These are phyloP conservation scores for Tinea semifulvella DNA, from an alignment of 2,888 invertebrate genomes.

Conservation along the genomic window DNA sequence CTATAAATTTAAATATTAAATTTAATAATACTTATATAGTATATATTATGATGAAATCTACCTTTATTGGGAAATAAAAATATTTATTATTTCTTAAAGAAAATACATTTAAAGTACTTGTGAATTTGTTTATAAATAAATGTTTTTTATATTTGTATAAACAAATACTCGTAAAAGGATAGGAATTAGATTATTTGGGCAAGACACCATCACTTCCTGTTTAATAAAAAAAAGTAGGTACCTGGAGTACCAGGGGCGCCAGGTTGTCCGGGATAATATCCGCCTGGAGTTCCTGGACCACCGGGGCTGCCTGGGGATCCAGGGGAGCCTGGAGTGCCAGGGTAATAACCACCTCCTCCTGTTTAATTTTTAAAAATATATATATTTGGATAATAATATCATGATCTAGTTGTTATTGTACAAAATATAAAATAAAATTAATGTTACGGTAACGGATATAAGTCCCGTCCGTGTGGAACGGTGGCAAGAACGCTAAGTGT, in stretches of 20 bases:
- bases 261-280: conserved; percentile 22
- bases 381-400: too few species aligned
- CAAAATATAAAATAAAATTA: too few species aligned
- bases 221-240: conserved; percentile 16
- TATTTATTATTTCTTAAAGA: too few species aligned
- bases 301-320: conserved; percentile 21
- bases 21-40: neutral
- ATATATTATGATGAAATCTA: neutral
- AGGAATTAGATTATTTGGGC: neutral
- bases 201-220: too few species aligned
- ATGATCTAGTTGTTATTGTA: too few species aligned
- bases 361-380: too few species aligned
- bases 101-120: neutral
- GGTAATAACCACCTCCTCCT: conserved; percentile 23
- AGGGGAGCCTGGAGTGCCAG: conserved; percentile 26
- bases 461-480: too few species aligned
- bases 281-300: conserved; percentile 19
- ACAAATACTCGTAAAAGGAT: too few species aligned
- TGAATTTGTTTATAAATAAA: neutral
- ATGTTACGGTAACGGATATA: too few species aligned
- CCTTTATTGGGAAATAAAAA: too few species aligned
- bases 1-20: conserved; percentile 1
- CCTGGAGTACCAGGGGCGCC: conserved; percentile 26
- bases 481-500: too few species aligned
- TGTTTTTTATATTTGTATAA: neutral